phyloP scores from a whole-genome alignment of 2,888 invertebrate genomes.

The Sarcophaga variegata region DNA sequence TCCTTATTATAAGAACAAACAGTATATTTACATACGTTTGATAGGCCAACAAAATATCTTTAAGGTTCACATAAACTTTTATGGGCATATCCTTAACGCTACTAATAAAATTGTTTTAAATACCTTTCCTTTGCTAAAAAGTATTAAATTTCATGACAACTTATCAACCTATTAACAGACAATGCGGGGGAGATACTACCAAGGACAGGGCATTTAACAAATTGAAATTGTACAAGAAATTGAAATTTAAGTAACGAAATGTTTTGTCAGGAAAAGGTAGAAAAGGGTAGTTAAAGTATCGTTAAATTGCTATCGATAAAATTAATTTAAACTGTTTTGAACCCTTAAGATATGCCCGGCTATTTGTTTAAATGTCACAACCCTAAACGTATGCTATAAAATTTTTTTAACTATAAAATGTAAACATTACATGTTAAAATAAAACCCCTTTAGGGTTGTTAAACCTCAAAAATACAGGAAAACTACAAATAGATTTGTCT shows the following conservation, averaged over 20 bases:
- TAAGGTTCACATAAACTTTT: background rate
- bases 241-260: slow-evolving; percentile 13
- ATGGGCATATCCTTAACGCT: no score
- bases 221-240: background rate
- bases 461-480: no score
- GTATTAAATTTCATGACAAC: slow-evolving; percentile 45
- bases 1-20: no score
- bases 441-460: no score
- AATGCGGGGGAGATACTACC: background rate
- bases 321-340: slow-evolving; percentile 49
- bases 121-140: background rate
- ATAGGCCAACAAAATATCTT: background rate
- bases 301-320: slow-evolving; percentile 54
- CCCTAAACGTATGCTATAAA: background rate
- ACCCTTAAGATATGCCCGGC: slow-evolving; percentile 36
- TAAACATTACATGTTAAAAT: no score
- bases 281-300: slow-evolving; percentile 9
- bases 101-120: no score
- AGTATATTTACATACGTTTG: no score
- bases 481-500: no score
- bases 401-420: background rate
- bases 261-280: slow-evolving; percentile 23
- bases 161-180: background rate
- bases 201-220: background rate
- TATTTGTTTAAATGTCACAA: background rate